Base-by-base conservation (phyloP, 30 jellyfish, hydroid and myxozoan species). In the Mastigias papua region DNA sequence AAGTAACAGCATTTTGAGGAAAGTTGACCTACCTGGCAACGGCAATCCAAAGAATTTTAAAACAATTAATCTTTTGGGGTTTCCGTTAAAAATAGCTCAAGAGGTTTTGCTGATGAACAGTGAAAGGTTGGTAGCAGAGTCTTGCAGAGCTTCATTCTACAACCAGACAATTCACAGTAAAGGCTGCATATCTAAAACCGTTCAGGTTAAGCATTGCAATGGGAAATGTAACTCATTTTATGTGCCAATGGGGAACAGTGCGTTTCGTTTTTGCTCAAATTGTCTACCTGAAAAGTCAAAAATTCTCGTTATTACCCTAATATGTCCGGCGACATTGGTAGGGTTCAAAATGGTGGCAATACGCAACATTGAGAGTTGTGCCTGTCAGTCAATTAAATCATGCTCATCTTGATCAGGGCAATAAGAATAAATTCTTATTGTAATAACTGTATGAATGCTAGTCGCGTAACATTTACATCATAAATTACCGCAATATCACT, bases 151-250 rank as follows among this genome's bases (percentile, higher is more conserved):
- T 20, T 51, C 54, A n/a, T 48, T 28, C 5, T 75, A 35, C 74
- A 75, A 75, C 73, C 34, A 33, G 17, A 75, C 86, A 0, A 60
- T 75, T 7, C 60, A 33, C 37, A 75, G 86, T 66, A 9, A 34
- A 31, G 69, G 86, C 33, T 75, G 86, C 73, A 49, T 37, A 5
- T 33, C 86, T 1, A 60, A 30, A 21, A 17, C 72, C 22, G 57
- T 75, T 46, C 62, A 75, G 2, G 21, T 75, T n/a, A 75, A 75
- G 57, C 72, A 37, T 20, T 75, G 86, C 86, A 46, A 23, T 11
- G 86, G 86, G 29, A 75, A 74, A 29, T 75, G 86, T 21, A 46
- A 49, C 25, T 75, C 86, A 46, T 75, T 75, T 54, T 37, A 33
- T 32, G 61, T 75, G 1, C 86, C 86, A 9, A 21, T 66, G n/a